Percentiles rank a stretch among this genome's conserved stretches.
phyloP scores from a whole-genome alignment of 2,888 invertebrate genomes.

The Hedychridium roseum region DNA sequence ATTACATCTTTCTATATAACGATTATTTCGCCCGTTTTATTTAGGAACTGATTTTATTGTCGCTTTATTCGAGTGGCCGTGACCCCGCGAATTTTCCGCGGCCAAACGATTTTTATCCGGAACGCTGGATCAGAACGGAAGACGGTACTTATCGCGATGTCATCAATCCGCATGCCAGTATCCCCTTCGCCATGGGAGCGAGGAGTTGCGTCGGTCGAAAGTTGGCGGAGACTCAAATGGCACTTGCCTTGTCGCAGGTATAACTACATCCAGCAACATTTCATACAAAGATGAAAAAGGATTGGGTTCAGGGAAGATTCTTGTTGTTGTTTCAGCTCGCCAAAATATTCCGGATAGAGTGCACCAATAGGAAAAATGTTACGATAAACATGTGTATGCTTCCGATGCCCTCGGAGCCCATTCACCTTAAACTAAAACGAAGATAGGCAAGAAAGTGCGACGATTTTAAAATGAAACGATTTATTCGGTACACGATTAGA shows the following conservation, averaged over 20 bases:
- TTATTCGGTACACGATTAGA: too few relatives aligned
- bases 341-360: constrained; percentile 66
- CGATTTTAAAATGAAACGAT: too few relatives aligned
- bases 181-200: constrained; percentile 85
- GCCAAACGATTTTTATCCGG: constrained; percentile 76
- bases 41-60: constrained; percentile 82
- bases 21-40: constrained; percentile 38
- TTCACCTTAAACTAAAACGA: constrained; percentile 61
- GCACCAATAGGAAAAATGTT: constrained; percentile 66
- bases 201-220: constrained; percentile 85
- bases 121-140: constrained; percentile 76
- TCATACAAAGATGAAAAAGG: neutral
- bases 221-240: constrained; percentile 80
- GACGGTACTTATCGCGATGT: constrained; percentile 62
- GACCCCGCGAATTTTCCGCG: constrained; percentile 74
- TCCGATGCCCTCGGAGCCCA: constrained; percentile 68
- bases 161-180: constrained; percentile 72
- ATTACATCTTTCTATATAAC: too few relatives aligned
- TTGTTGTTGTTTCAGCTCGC: constrained; percentile 65
- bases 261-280: neutral
- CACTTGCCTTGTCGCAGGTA: constrained; percentile 74
- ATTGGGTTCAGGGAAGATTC: neutral
- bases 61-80: constrained; percentile 85
- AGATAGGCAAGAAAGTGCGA: too few relatives aligned
- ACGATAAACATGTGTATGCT: constrained; percentile 70